Percentiles rank a stretch among this genome's conserved stretches.
Evolutionary conservation across 2,888 invertebrate genomes (phyloP).

Genomic region (Chouioia cunea): DNA sequence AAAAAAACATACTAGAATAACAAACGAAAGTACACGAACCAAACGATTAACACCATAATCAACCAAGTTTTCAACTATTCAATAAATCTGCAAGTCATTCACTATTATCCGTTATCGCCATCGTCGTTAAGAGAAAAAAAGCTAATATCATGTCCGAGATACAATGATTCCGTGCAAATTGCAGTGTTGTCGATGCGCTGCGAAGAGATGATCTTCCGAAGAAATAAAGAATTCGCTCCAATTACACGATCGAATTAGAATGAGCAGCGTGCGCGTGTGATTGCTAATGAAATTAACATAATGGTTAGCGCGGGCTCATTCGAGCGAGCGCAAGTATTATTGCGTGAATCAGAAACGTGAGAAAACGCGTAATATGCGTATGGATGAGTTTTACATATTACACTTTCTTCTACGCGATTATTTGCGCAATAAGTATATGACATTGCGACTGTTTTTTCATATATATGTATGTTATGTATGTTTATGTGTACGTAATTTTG

Average conservation of each 20-base stretch:
- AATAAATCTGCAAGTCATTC: too few species aligned
- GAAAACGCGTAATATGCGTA: slow-evolving; percentile 24
- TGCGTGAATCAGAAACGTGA: slow-evolving; percentile 42
- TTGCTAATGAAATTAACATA: slow-evolving; percentile 38
- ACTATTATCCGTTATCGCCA: too few species aligned
- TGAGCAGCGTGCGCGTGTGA: background rate
- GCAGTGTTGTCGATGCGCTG: background rate
- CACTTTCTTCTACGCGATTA: too few species aligned
- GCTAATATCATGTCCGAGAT: slow-evolving; percentile 7
- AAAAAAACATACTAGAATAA: too few species aligned
- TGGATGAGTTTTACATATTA: too few species aligned
- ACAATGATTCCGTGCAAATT: background rate
- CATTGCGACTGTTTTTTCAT: too few species aligned
- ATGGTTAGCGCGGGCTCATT: slow-evolving; percentile 14
- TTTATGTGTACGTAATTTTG: too few species aligned
- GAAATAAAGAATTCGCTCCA: slow-evolving; percentile 26
- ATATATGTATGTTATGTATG: too few species aligned
- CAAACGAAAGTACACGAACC: too few species aligned
- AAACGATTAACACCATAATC: too few species aligned
- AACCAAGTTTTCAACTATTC: too few species aligned
- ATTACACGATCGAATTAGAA: slow-evolving; percentile 12
- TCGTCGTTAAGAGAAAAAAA: background rate
- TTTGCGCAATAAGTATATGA: too few species aligned
- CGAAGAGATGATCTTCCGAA: background rate
- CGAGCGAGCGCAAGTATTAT: slow-evolving; percentile 23